Conservation (phyloP, 2,888 invertebrate species). For the Ophraella communa region DNA sequence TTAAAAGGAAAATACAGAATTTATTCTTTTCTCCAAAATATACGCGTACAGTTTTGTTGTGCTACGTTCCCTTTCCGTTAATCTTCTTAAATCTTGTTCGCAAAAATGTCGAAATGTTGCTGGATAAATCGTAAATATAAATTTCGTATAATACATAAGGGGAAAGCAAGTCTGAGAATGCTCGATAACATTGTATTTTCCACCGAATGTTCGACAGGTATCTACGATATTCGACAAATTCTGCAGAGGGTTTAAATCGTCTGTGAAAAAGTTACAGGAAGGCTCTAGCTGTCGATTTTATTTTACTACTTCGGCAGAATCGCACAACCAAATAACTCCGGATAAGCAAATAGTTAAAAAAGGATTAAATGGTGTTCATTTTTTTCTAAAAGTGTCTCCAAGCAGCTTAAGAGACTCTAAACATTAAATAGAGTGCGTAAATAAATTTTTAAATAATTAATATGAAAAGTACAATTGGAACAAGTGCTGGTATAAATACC, state of each 20-base stretch:
- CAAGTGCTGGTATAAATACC: too few species aligned
- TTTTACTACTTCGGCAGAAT: too few species aligned
- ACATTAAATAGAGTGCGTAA: too few species aligned
- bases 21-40: background rate
- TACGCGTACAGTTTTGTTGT: background rate
- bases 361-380: too few species aligned
- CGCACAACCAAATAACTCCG: too few species aligned
- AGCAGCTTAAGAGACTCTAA: too few species aligned
- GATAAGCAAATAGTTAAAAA: too few species aligned
- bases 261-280: too few species aligned
- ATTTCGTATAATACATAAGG: slow-evolving; percentile 16
- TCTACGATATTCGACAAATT: slow-evolving; percentile 18
- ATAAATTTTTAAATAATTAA: too few species aligned
- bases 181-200: slow-evolving; percentile 38
- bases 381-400: too few species aligned
- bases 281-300: too few species aligned
- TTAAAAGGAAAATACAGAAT: background rate
- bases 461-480: too few species aligned
- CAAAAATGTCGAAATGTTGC: slow-evolving; percentile 13
- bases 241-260: slow-evolving; percentile 16
- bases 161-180: slow-evolving; percentile 36
- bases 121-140: slow-evolving; percentile 16
- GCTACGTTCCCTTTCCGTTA: background rate
- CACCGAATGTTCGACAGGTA: slow-evolving; percentile 25
- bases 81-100: slow-evolving; percentile 2